These are phyloP conservation scores for Channa argus DNA, from an alignment of 2,113 vertebrate genomes.

Conservation along the genomic window DNA sequence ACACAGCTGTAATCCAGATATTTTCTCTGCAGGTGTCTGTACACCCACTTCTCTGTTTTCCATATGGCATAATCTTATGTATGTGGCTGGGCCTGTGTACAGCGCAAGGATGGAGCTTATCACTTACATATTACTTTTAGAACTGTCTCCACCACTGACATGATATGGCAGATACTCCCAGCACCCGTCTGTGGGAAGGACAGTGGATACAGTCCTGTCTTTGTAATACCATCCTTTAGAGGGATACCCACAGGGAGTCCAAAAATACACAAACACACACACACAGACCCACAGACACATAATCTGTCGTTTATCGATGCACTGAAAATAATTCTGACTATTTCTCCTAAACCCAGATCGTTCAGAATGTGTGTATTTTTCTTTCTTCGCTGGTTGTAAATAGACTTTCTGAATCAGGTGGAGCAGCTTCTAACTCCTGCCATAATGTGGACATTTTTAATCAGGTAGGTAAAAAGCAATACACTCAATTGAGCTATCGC, in stretches of 20 bases:
- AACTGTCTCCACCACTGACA: slow-evolving; percentile 36
- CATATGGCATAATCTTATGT: slow-evolving; percentile 53
- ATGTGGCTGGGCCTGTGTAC: slow-evolving; percentile 42
- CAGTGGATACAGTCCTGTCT: slow-evolving; percentile 54
- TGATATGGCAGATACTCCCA: slow-evolving; percentile 61
- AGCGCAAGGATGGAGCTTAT: slow-evolving; percentile 46
- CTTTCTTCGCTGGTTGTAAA: slow-evolving; percentile 57
- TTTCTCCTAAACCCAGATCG: slow-evolving; percentile 46
- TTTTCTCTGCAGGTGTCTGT: slow-evolving; percentile 51
- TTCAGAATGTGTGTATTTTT: slow-evolving; percentile 33
- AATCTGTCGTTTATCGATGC: slow-evolving; percentile 21
- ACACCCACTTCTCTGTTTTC: slow-evolving; percentile 30
- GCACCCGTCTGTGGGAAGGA: slow-evolving; percentile 57
- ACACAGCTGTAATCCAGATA: slow-evolving; percentile 40
- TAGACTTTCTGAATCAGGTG: slow-evolving; percentile 60
- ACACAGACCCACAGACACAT: slow-evolving; percentile 5
- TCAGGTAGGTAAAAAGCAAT: slow-evolving; percentile 77
- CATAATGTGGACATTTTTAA: slow-evolving; percentile 63
- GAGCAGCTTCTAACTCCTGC: slow-evolving; percentile 64
- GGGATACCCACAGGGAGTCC: slow-evolving; percentile 28
- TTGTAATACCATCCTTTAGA: slow-evolving; percentile 60
- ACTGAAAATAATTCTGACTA: slow-evolving; percentile 53
- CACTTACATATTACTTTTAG: slow-evolving; percentile 53
- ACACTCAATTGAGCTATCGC: slow-evolving; percentile 51
- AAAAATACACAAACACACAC: slow-evolving; percentile 40